These are phyloP conservation scores for Dendrolimus punctatus DNA, from an alignment of 1,140 invertebrate species.

Conservation along the genomic window DNA sequence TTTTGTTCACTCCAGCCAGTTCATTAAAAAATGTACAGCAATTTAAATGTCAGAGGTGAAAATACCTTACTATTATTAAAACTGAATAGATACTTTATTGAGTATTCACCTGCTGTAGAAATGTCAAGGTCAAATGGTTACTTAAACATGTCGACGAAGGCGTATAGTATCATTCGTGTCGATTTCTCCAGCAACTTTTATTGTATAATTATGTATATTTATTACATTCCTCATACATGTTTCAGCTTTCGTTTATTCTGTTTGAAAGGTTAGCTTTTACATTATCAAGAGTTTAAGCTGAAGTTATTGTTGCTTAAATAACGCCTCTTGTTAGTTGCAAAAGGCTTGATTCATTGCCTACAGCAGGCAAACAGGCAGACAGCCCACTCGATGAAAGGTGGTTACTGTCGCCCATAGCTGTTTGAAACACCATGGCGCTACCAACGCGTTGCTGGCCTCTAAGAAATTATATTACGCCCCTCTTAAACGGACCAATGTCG, in stretches of 20 bases:
- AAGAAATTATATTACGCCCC: too few relatives aligned
- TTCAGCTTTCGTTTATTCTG: conserved; percentile 26
- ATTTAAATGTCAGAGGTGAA: conserved; percentile 10
- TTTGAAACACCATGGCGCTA: too few relatives aligned
- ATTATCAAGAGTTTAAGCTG: conserved; percentile 13
- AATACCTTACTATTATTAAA: conserved; percentile 17
- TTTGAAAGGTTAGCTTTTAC: conserved; percentile 7
- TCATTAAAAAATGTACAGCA: neutral
- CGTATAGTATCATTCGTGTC: conserved; percentile 21
- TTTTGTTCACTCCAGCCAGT: too few relatives aligned
- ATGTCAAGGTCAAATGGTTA: conserved; percentile 61
- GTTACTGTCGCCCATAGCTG: too few relatives aligned
- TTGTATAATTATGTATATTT: conserved; percentile 41
- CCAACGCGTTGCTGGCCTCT: too few relatives aligned
- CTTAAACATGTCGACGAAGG: conserved; percentile 22
- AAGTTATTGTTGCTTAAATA: conserved; percentile 8
- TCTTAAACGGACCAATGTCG: too few relatives aligned
- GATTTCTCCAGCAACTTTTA: conserved; percentile 52
- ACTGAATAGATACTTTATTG: conserved; percentile 10
- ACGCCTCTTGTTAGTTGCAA: too few relatives aligned
- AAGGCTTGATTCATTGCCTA: too few relatives aligned
- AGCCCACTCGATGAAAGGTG: too few relatives aligned
- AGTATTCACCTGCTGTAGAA: conserved; percentile 41
- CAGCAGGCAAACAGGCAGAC: too few relatives aligned
- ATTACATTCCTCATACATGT: conserved; percentile 38